Evolutionary conservation across 1,140 invertebrate genomes (phyloP).

Genomic region (Idris sp.): DNA sequence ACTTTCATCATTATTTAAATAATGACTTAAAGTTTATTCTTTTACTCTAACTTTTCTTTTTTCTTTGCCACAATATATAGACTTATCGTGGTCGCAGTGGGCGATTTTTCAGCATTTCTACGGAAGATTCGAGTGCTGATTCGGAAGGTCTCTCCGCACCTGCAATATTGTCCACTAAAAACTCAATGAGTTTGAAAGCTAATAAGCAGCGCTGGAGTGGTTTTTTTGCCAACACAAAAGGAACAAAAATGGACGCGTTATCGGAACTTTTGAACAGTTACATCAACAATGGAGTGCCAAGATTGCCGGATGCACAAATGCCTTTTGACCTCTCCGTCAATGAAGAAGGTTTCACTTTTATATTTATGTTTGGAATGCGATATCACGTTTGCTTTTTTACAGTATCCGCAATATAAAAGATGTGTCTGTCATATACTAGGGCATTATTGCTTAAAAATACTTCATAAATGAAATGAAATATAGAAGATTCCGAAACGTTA

Average conservation of each 20-base stretch:
- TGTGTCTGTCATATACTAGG: constrained; percentile 5
- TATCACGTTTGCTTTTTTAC: constrained; percentile 6
- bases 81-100: constrained; percentile 79
- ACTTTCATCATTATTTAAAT: too few species aligned
- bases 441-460: background rate
- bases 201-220: constrained; percentile 83
- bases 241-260: constrained; percentile 82
- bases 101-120: constrained; percentile 82
- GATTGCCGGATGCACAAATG: constrained; percentile 70
- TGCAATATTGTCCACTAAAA: constrained; percentile 66
- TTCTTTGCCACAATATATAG: constrained; percentile 71
- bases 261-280: constrained; percentile 84
- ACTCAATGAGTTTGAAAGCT: constrained; percentile 69
- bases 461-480: too few species aligned
- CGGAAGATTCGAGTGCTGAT: constrained; percentile 79
- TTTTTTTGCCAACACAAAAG: constrained; percentile 83
- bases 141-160: constrained; percentile 67
- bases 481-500: too few species aligned
- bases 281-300: constrained; percentile 83
- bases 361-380: constrained; percentile 22
- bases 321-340: constrained; percentile 70
- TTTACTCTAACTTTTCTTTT: background rate
- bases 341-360: constrained; percentile 74
- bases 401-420: background rate
- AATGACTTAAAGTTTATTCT: too few species aligned